These are phyloP conservation scores for Bolinopsis microptera DNA, from an alignment of 37 sponge, comb jelly and placozoan genomes.

Conservation along the genomic window DNA sequence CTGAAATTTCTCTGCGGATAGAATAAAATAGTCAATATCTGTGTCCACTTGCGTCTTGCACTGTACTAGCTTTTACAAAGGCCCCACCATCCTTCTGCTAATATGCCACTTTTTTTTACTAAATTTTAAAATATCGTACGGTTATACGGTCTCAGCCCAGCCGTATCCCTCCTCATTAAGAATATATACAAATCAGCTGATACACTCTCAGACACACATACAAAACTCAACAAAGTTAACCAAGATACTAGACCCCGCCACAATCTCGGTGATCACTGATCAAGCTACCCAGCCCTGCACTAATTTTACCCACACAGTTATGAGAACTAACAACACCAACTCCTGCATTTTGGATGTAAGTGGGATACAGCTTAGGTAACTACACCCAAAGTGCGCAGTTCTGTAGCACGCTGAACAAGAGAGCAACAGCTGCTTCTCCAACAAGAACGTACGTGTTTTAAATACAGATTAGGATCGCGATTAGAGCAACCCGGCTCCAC, in stretches of 20 bases:
- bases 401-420: not conserved
- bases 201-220: not conserved
- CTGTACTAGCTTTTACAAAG: no score
- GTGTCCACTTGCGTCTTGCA: no score
- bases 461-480: not conserved
- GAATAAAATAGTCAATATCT: no score
- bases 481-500: not conserved
- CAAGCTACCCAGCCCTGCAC: constrained; percentile 7
- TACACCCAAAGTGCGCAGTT: not conserved
- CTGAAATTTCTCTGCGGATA: no score
- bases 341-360: not conserved
- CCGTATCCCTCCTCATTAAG: constrained; percentile 7
- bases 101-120: no score
- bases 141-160: not conserved
- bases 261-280: not conserved
- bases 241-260: not conserved
- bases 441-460: not conserved
- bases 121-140: no score
- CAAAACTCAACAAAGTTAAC: not conserved
- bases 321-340: not conserved
- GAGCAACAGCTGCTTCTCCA: not conserved
- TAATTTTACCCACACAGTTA: not conserved
- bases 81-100: no score
- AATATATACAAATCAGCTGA: constrained; percentile 6
- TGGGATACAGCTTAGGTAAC: not conserved